Base-by-base conservation (phyloP, 2,888 invertebrate genomes). In the Dryadula phaetusa region DNA sequence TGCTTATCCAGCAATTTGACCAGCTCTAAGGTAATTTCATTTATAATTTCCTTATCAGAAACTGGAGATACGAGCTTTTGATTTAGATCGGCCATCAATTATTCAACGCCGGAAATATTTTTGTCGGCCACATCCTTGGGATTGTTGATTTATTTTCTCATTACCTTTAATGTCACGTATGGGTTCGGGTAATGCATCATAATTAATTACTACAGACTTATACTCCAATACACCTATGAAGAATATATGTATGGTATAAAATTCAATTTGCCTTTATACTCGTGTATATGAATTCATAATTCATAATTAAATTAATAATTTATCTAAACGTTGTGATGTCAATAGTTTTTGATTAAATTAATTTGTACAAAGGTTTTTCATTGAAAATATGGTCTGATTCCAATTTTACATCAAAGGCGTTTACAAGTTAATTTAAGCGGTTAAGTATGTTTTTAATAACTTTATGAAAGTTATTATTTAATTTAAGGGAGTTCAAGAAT, bases 21-120 rank as follows among this genome's bases (percentile, higher is more conserved):
- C 32, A 32, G 40, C 40, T 66, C 56, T 37, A 12, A 46, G 58
- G n/a, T 25, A 53, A 47, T 64, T 63, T 47, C 60, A 60, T 49
- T 7, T n/a, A 12, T 58, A 56, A 47, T 69, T 40, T 70, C 64
- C 67, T 64, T 64, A 64, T 64, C 64, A 70, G 64, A 62, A 58
- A 25, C 42, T 37, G n/a, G n/a, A n/a, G n/a, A n/a, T n/a, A n/a
- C 32, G 40, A 56, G 47, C 46, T 42, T 67, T 56, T 53, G 53
- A 63, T 64, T 52, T 44, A 67, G 56, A 52, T 28, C 49, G 16
- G 22, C 25, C 32, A 49, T 66, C 49, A 63, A 20, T 66, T 62
- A 49, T 67, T 42, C 44, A 58, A 56, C 18, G 16, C 8, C 22
- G 7, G 8, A 54, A 62, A 62, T 37, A 53, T 54, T 66, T 62